phyloP scores from a whole-genome alignment of 2,888 invertebrate species.

The Polia nebulosa region DNA sequence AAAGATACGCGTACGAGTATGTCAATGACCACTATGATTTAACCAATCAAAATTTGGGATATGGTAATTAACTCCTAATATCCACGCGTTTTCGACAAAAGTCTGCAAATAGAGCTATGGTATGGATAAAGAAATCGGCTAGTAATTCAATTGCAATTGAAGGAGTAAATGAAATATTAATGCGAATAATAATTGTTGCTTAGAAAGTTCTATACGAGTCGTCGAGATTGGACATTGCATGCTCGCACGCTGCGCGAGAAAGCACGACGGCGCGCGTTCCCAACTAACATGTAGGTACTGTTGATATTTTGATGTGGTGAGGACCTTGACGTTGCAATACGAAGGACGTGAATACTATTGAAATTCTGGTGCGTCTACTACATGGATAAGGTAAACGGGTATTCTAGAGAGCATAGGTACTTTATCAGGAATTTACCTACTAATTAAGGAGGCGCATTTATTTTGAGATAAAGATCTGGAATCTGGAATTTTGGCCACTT shows the following conservation, averaged over 20 bases:
- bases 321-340: conserved; percentile 44
- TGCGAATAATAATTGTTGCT: conserved; percentile 90
- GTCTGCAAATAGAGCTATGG: conserved; percentile 35
- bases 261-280: conserved; percentile 81
- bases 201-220: conserved; percentile 89
- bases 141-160: conserved; percentile 78
- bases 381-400: neutral
- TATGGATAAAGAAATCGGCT: conserved; percentile 66
- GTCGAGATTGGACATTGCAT: conserved; percentile 89
- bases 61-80: conserved; percentile 22
- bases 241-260: conserved; percentile 90
- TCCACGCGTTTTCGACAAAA: conserved; percentile 21
- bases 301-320: conserved; percentile 50
- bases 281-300: conserved; percentile 46
- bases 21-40: conserved; percentile 36
- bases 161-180: conserved; percentile 89
- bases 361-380: neutral
- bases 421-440: neutral
- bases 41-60: conserved; percentile 32
- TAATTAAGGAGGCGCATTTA: neutral
- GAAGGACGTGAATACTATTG: conserved; percentile 21
- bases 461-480: conserved; percentile 3
- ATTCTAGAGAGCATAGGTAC: neutral
- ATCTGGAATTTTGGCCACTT: neutral
- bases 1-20: conserved; percentile 51